These are phyloP conservation scores for Seladonia tumulorum DNA, from an alignment of 2,888 invertebrate species.

Conservation along the genomic window DNA sequence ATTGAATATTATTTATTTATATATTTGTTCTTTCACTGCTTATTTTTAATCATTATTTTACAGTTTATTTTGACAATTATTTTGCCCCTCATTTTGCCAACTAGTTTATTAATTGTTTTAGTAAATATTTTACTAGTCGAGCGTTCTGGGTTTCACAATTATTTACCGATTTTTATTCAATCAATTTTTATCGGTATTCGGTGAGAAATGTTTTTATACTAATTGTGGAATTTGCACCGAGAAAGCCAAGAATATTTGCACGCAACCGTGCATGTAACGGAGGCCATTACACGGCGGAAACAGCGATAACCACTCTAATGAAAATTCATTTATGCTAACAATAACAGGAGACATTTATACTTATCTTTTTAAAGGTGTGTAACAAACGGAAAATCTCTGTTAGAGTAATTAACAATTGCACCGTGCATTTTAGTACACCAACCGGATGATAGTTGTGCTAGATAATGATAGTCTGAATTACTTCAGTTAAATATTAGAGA, in stretches of 20 bases:
- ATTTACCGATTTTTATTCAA: too few relatives aligned
- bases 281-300: neutral
- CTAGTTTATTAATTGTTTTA: too few relatives aligned
- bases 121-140: too few relatives aligned
- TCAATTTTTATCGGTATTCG: too few relatives aligned
- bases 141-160: too few relatives aligned
- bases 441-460: neutral
- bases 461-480: neutral
- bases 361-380: neutral
- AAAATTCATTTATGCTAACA: conserved; percentile 6
- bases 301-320: neutral
- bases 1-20: too few relatives aligned
- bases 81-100: too few relatives aligned
- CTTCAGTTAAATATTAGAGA: neutral
- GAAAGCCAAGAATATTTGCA: neutral
- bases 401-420: neutral
- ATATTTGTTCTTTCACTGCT: too few relatives aligned
- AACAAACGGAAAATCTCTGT: neutral
- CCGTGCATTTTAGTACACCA: neutral
- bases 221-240: neutral
- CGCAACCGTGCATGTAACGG: neutral
- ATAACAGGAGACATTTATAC: neutral
- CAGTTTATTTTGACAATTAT: too few relatives aligned
- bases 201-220: neutral
- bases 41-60: too few relatives aligned